Percentiles rank a stretch among this genome's conserved stretches.
These are phyloP conservation scores for Electrophaes corylata DNA, from an alignment of 2,888 invertebrate species.

Conservation along the genomic window DNA sequence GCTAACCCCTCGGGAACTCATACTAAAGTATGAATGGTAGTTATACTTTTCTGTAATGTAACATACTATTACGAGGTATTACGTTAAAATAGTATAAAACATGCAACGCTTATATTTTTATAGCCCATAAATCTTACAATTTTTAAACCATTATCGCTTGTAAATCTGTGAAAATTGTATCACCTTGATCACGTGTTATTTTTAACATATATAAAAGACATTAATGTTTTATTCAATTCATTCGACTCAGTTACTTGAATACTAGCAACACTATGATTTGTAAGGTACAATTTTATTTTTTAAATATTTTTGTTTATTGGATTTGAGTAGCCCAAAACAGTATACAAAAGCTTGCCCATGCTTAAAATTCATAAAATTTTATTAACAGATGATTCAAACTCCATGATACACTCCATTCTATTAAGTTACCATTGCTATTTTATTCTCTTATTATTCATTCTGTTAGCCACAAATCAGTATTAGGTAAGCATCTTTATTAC, in stretches of 20 bases:
- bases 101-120: not conserved
- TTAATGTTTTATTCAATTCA: not conserved
- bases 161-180: not conserved
- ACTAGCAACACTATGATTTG: not conserved
- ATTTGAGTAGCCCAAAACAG: no score
- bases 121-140: not conserved
- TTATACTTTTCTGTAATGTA: not conserved
- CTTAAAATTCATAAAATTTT: no score
- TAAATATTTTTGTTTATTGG: no score
- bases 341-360: no score
- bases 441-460: no score
- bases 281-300: not conserved
- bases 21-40: not conserved
- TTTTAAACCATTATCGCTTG: not conserved
- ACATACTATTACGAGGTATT: not conserved
- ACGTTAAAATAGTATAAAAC: not conserved
- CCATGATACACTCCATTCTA: no score
- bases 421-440: no score
- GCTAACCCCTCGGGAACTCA: not conserved
- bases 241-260: not conserved
- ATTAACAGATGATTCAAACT: no score
- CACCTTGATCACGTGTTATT: not conserved
- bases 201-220: slow-evolving; percentile 1
- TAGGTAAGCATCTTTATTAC: no score
- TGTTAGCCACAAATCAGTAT: no score